Evolutionary conservation across 2,888 invertebrate species (phyloP).

Genomic region (Steinernema carpocapsae): DNA sequence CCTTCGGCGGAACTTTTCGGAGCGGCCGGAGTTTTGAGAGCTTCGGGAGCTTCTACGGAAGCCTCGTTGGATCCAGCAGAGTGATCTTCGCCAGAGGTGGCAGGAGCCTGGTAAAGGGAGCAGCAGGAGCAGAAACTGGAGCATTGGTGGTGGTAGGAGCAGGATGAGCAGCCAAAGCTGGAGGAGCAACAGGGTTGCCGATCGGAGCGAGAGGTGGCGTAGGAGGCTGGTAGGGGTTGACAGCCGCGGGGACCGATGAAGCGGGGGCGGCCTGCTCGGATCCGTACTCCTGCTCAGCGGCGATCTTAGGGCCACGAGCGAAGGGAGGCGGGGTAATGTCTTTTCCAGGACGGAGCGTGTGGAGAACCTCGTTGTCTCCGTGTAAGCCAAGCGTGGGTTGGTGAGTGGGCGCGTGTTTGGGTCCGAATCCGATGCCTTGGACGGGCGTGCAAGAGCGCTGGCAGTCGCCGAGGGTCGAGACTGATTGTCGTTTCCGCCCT

Average conservation of each 20-base stretch:
- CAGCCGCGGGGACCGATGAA: slow-evolving; percentile 10
- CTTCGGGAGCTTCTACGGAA: slow-evolving; percentile 8
- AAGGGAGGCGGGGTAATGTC: slow-evolving; percentile 23
- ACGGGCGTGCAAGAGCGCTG: slow-evolving; percentile 54
- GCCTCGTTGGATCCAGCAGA: slow-evolving; percentile 8
- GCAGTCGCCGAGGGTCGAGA: slow-evolving; percentile 62
- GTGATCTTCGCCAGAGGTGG: neutral
- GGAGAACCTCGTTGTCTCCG: neutral
- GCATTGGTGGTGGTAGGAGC: slow-evolving; percentile 11
- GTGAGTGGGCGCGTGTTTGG: neutral
- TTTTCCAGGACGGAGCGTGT: neutral
- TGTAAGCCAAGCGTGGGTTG: neutral
- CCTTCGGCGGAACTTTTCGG: slow-evolving; percentile 2
- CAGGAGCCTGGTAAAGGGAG: neutral
- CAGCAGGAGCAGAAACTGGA: slow-evolving; percentile 31
- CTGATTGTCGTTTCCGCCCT: slow-evolving; percentile 65
- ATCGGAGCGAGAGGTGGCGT: slow-evolving; percentile 5
- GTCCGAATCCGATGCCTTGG: slow-evolving; percentile 16
- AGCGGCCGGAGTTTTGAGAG: neutral
- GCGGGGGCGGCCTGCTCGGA: neutral
- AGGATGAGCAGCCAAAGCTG: slow-evolving; percentile 13
- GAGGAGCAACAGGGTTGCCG: slow-evolving; percentile 24
- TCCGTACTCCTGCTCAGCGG: neutral
- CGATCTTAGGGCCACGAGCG: slow-evolving; percentile 2
- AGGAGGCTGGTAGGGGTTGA: slow-evolving; percentile 26